Evolutionary conservation across 2,888 invertebrate species (phyloP), one percentile per base, ranked within the genome.

Genomic region (Ectemnius continuus): DNA sequence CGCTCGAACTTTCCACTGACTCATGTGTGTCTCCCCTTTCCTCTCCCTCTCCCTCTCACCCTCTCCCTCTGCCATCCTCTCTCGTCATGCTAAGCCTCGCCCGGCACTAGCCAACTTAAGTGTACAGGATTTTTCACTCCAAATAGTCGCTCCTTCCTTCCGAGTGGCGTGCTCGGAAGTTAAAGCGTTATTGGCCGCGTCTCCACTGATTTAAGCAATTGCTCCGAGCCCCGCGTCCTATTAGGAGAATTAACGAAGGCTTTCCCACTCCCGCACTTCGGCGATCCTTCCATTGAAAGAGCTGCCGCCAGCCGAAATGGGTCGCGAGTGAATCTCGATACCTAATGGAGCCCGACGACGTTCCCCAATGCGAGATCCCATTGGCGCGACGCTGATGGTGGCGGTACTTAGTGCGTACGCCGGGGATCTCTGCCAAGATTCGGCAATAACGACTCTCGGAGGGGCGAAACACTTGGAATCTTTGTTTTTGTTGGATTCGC

Each of bases 351-450:
- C 48, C 52, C 61, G 67, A 67, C 59, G 23, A 67, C 59, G 23
- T 59, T 46, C 59, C 18, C 59, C 47, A 62, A 47, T 48, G 48
- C 26, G 48, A 67, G 52, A 48, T 63, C 62, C 46, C 62, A 62
- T 72, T n/a, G 36, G 73, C 46, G 66, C 59, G 58, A 64, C 45
- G 47, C 58, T 52, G 57, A 66, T n/a, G n/a, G n/a, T n/a, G n/a
- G n/a, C n/a, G n/a, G n/a, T 52, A 52, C 52, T 62, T 48, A 66
- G 65, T 64, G 20, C 56, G 14, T 56, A 11, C 1, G 0, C 2
- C 13, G 18, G 18, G 20, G 23, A 23, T 23, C 23, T 2, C 23
- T 11, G 20, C 20, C 13, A 6, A 59, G 16, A 20, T 45, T 47
- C 36, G 23, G 23, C 23, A 23, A 23, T 23, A 23, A 23, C 2